Conservation (phyloP, 2,797 vertebrate species). For the Esox masquinongy region DNA sequence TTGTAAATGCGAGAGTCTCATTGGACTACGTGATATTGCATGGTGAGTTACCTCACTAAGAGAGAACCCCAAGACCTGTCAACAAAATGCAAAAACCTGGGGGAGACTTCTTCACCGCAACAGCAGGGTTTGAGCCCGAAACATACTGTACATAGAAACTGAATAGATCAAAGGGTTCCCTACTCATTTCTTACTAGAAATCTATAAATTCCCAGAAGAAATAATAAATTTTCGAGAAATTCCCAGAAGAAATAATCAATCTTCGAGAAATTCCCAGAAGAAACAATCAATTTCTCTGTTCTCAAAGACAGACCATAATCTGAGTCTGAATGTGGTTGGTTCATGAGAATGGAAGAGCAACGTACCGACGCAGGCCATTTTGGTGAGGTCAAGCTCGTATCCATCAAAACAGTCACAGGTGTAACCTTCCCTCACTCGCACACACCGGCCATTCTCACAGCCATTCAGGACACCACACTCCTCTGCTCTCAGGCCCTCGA, state of each 20-base stretch:
- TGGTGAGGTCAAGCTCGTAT: slow-evolving; percentile 67
- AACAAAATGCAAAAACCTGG: slow-evolving; percentile 34
- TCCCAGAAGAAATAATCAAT: too few species aligned
- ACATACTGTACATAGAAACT: neutral
- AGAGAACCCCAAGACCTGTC: slow-evolving; percentile 43
- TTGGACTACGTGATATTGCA: slow-evolving; percentile 42
- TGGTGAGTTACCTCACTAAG: slow-evolving; percentile 48
- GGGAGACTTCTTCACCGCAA: slow-evolving; percentile 35
- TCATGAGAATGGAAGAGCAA: slow-evolving; percentile 35
- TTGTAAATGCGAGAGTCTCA: slow-evolving; percentile 57
- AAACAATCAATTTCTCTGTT: too few species aligned
- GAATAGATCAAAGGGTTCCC: neutral
- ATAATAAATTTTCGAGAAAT: neutral
- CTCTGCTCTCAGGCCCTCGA: slow-evolving; percentile 78
- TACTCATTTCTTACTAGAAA: neutral
- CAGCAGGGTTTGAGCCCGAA: slow-evolving; percentile 30
- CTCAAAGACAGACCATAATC: neutral
- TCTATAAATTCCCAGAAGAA: too few species aligned
- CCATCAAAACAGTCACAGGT: slow-evolving; percentile 83
- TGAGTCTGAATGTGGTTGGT: slow-evolving; percentile 23
- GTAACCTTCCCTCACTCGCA: slow-evolving; percentile 79
- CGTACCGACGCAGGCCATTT: slow-evolving; percentile 43
- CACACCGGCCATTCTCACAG: slow-evolving; percentile 81
- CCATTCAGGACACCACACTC: slow-evolving; percentile 81
- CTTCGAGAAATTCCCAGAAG: too few species aligned